Conservation (phyloP, 1,140 invertebrate genomes). For the Acromyrmex echinatior region DNA sequence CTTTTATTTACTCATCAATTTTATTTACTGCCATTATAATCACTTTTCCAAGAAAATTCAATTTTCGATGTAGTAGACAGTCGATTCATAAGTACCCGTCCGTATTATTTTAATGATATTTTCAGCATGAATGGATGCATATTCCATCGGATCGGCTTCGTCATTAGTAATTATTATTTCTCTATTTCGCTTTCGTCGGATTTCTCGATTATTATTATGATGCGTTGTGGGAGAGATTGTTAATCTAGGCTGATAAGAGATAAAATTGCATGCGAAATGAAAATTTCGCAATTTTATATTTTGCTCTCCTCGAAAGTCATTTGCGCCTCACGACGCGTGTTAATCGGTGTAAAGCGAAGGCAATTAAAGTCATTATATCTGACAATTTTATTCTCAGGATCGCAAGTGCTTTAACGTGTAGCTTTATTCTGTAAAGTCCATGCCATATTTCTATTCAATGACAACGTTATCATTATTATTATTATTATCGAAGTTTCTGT, state of each 20-base stretch:
- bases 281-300: not conserved
- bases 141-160: not conserved
- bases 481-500: slow-evolving; percentile 23
- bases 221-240: not conserved
- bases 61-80: not conserved
- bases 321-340: not conserved
- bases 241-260: not conserved
- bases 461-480: slow-evolving; percentile 53
- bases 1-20: not conserved
- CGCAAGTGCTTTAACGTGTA: not conserved
- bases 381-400: not conserved
- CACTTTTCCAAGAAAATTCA: slow-evolving; percentile 1
- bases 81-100: too few species aligned
- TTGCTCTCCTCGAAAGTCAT: not conserved
- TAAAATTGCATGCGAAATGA: not conserved
- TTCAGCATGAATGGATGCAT: not conserved
- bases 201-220: slow-evolving; percentile 23
- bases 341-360: not conserved
- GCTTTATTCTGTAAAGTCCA: not conserved
- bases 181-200: not conserved
- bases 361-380: slow-evolving; percentile 7
- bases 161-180: not conserved
- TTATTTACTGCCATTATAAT: not conserved
- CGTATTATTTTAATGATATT: slow-evolving; percentile 13
- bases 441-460: not conserved